Evolutionary conservation across 2,797 vertebrate species (phyloP).

Genomic region (Channa striata): DNA sequence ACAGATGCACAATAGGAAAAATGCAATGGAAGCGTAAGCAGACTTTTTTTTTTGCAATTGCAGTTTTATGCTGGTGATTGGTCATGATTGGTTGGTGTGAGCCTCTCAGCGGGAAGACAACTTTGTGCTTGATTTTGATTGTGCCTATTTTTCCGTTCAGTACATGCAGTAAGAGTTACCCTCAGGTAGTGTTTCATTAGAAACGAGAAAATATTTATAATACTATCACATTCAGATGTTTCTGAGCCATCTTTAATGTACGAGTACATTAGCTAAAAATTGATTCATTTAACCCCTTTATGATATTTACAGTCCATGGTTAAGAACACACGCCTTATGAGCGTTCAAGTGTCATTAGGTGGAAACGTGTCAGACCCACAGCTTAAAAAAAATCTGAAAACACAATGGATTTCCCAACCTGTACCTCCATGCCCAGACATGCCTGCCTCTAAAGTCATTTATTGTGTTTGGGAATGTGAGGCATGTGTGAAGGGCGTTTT

Average conservation of each 20-base stretch:
- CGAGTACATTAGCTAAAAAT: slow-evolving; percentile 1
- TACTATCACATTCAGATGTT: neutral
- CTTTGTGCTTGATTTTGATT: too few species aligned
- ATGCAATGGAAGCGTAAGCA: neutral
- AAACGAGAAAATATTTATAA: too few species aligned
- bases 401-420: slow-evolving; percentile 27
- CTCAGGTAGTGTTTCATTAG: neutral
- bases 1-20: neutral
- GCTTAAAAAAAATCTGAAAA: neutral
- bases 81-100: too few species aligned
- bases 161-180: neutral
- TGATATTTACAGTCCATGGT: neutral
- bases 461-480: slow-evolving; percentile 3
- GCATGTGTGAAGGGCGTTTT: neutral
- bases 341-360: neutral
- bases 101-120: too few species aligned
- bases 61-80: too few species aligned
- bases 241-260: neutral
- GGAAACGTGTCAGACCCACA: neutral
- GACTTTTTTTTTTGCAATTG: too few species aligned
- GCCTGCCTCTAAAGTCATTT: slow-evolving; percentile 6
- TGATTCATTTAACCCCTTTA: slow-evolving; percentile 6
- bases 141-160: neutral
- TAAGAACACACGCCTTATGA: neutral
- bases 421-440: slow-evolving; percentile 29